A percentile compares a stretch with the other conserved stretches of the same genome.
These are phyloP conservation scores for Lycopodina hypogea DNA, from an alignment of 37 sponge, comb jelly and placozoan species.

Conservation along the genomic window DNA sequence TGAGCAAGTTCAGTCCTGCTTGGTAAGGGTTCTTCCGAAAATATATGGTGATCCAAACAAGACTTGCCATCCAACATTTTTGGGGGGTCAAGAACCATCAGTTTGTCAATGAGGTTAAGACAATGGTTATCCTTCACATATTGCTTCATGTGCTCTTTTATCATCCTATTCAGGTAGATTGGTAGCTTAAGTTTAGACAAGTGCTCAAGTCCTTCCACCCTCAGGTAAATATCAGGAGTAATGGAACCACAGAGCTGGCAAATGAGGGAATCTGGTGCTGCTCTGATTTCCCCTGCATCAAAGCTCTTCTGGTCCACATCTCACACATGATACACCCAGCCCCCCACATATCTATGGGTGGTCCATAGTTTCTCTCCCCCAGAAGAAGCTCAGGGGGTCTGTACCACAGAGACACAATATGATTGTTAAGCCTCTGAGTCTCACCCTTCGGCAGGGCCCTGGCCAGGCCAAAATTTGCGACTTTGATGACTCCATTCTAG, in stretches of 20 bases:
- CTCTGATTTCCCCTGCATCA: constrained; percentile 95
- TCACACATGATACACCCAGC: constrained; percentile 99
- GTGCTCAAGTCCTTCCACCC: constrained; percentile 80
- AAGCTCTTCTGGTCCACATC: constrained; percentile 94
- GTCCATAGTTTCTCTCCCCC: constrained; percentile 92
- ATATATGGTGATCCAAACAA: constrained; percentile 95
- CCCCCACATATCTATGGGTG: constrained; percentile 98
- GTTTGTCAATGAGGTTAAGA: constrained; percentile 87
- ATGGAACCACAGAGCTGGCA: constrained; percentile 93
- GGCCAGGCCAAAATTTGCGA: constrained; percentile 96
- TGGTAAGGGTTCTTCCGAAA: constrained; percentile 91
- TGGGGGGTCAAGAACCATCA: constrained; percentile 84
- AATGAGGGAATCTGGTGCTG: constrained; percentile 91
- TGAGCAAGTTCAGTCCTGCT: constrained; percentile 34
- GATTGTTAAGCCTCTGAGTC: constrained; percentile 80
- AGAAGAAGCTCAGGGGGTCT: constrained; percentile 95
- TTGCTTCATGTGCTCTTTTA: constrained; percentile 81
- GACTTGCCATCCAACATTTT: constrained; percentile 84
- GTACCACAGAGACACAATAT: constrained; percentile 98
- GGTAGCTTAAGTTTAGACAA: constrained; percentile 82
- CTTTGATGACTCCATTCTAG: constrained; percentile 80
- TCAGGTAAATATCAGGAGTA: constrained; percentile 85
- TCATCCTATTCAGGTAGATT: constrained; percentile 72
- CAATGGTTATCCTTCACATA: constrained; percentile 83
- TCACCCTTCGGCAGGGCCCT: constrained; percentile 61